Evolutionary conservation across 2,113 vertebrate genomes (phyloP), one percentile per base, ranked within the genome.

Genomic region (Chrysochloris asiatica): DNA sequence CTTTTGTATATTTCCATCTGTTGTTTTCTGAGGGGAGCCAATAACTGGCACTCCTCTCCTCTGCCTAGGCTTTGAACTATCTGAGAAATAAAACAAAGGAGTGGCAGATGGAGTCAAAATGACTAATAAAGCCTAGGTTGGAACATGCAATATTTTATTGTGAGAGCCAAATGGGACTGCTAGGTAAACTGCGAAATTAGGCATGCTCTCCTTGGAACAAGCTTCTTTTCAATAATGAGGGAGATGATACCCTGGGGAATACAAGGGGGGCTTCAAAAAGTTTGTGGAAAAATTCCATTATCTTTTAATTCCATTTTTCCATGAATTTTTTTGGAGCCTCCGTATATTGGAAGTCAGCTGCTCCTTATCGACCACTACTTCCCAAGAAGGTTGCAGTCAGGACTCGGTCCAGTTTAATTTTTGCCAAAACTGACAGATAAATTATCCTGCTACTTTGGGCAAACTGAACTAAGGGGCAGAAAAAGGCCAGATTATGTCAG

Each of bases 11-110:
- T 86, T 88, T 41, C 86, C 83, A 95, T 95, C 88, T 95, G 88
- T 77, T 93, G 59, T 6, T 88, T 65, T 96, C 86, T 63, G 56
- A 93, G 83, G 48, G 90, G 47, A 96, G 86, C 65, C 93, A 94
- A 75, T 93, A 94, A 94, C 63, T 83, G 79, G 7, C 12, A 77
- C 22, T 82, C 21, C 36, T 83, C 50, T 83, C 75, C 59, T 83
- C 54, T 92, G 48, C 38, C 76, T 92, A 33, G 56, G 72, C n/a
- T 95, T 93, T 92, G 71, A 90, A 63, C 87, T 90, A 93, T 93
- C 88, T 90, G 83, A 92, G 30, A 88, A 95, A 63, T 77, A 81
- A 92, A 94, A 59, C 72, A 83, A 77, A 92, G 59, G 47, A 50
- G 54, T 90, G 47, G 52, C 72, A 92, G 45, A 81, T 77, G 77